Percentiles rank a stretch among this genome's conserved stretches.
Conservation (phyloP, 92 coral and sea anemone species). For the Zoanthus solanderi region DNA sequence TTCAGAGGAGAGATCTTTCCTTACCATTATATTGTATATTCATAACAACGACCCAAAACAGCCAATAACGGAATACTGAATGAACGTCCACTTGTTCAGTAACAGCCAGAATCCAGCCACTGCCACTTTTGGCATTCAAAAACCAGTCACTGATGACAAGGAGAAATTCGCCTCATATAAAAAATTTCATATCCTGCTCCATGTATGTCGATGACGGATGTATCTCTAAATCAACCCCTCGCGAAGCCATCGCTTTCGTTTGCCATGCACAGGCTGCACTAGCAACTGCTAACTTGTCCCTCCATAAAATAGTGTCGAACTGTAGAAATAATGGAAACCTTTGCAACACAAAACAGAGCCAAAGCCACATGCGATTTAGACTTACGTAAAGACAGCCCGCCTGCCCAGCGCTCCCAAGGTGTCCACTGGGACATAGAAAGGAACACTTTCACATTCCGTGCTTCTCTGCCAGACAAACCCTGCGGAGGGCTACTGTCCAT, state of each 20-base stretch:
- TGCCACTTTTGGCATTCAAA: conserved; percentile 47
- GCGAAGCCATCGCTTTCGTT: conserved; percentile 54
- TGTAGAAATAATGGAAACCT: conserved; percentile 57
- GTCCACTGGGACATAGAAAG: conserved; percentile 32
- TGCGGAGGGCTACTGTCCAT: conserved; percentile 40
- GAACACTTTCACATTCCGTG: conserved; percentile 36
- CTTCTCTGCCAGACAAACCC: conserved; percentile 17
- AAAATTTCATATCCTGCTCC: background rate
- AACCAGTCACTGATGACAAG: conserved; percentile 40
- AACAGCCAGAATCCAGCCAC: conserved; percentile 42
- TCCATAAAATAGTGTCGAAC: conserved; percentile 46
- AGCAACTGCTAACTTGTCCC: conserved; percentile 48
- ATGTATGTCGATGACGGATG: conserved; percentile 46
- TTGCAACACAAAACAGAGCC: conserved; percentile 34
- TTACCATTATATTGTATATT: conserved; percentile 42
- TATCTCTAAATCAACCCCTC: conserved; percentile 21
- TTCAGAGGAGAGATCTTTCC: conserved; percentile 35
- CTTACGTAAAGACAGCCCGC: conserved; percentile 13
- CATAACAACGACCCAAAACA: conserved; percentile 42
- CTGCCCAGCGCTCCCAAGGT: conserved; percentile 26
- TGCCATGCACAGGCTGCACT: conserved; percentile 50
- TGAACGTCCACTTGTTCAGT: conserved; percentile 43
- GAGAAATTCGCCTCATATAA: background rate
- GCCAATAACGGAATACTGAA: conserved; percentile 33
- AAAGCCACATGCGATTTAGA: conserved; percentile 12